Percentiles rank a stretch among this genome's conserved stretches.
These are phyloP conservation scores for Andrena cerasifolii DNA, from an alignment of 1,140 invertebrate genomes.

Conservation along the genomic window DNA sequence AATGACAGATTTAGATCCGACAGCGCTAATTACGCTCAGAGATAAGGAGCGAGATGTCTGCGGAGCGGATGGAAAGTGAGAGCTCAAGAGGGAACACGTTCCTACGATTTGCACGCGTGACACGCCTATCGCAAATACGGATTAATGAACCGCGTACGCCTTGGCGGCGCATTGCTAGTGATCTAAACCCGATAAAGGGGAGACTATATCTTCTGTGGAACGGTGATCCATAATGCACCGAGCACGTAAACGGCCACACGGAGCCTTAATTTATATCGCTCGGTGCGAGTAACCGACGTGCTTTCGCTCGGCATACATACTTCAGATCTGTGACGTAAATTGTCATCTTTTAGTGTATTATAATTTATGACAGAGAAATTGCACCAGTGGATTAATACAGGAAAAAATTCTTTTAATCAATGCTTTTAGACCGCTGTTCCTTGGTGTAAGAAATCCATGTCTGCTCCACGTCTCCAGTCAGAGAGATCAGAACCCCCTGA, in stretches of 20 bases:
- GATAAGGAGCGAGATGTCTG: background rate
- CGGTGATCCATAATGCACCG: slow-evolving; percentile 56
- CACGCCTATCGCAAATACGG: slow-evolving; percentile 68
- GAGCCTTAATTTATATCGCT: slow-evolving; percentile 67
- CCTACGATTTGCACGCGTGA: slow-evolving; percentile 39
- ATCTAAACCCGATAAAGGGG: slow-evolving; percentile 72
- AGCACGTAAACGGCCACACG: slow-evolving; percentile 42
- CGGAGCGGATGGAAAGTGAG: slow-evolving; percentile 52
- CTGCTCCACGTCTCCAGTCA: background rate
- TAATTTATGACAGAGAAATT: background rate
- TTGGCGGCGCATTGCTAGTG: slow-evolving; percentile 67
- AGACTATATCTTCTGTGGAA: slow-evolving; percentile 58
- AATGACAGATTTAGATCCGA: slow-evolving; percentile 50
- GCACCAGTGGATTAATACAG: background rate
- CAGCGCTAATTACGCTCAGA: slow-evolving; percentile 42
- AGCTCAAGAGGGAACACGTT: slow-evolving; percentile 52
- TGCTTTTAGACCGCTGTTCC: background rate
- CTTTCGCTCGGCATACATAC: slow-evolving; percentile 65
- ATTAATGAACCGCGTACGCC: slow-evolving; percentile 73
- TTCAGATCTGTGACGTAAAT: slow-evolving; percentile 33
- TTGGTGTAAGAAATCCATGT: background rate
- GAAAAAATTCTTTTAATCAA: background rate
- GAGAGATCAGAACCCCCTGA: background rate
- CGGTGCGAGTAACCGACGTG: slow-evolving; percentile 62
- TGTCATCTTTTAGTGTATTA: background rate